Percentiles rank a stretch among this genome's conserved stretches.
phyloP scores from a whole-genome alignment of 2,797 vertebrate species.

The Gila robusta region DNA sequence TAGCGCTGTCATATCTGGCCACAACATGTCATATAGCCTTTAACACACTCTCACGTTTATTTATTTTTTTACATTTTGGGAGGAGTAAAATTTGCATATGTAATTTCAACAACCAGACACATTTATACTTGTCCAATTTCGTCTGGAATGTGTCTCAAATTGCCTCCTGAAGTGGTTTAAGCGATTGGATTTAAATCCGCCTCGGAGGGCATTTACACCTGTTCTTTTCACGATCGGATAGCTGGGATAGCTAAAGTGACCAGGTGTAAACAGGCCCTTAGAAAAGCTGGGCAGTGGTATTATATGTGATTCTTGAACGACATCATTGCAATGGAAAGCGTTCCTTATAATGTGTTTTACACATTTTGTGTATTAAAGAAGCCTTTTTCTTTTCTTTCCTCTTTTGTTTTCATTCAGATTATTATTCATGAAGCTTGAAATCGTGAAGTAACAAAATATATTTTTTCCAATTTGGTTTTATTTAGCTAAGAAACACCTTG shows the following conservation, averaged over 20 bases:
- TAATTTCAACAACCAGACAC: no score
- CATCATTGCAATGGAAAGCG: neutral
- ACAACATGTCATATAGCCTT: no score
- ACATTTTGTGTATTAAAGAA: neutral
- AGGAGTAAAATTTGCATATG: no score
- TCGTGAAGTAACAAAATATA: neutral
- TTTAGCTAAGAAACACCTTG: slow-evolving; percentile 9
- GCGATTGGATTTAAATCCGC: no score
- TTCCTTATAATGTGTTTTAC: neutral
- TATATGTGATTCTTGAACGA: neutral
- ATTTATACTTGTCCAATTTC: no score
- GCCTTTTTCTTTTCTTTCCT: neutral
- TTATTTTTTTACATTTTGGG: neutral
- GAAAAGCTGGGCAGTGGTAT: neutral
- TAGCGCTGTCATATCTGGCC: no score
- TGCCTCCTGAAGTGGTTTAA: no score
- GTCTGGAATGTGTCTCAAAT: no score
- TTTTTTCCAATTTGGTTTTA: slow-evolving; percentile 22
- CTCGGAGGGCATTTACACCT: no score
- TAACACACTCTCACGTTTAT: no score
- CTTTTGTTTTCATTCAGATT: neutral
- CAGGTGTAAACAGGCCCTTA: neutral
- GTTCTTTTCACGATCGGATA: no score
- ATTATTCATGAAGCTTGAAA: neutral
- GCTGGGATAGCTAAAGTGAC: neutral